Base-by-base conservation (phyloP, 2,113 vertebrate genomes). In the Nannobrachium achirus region DNA sequence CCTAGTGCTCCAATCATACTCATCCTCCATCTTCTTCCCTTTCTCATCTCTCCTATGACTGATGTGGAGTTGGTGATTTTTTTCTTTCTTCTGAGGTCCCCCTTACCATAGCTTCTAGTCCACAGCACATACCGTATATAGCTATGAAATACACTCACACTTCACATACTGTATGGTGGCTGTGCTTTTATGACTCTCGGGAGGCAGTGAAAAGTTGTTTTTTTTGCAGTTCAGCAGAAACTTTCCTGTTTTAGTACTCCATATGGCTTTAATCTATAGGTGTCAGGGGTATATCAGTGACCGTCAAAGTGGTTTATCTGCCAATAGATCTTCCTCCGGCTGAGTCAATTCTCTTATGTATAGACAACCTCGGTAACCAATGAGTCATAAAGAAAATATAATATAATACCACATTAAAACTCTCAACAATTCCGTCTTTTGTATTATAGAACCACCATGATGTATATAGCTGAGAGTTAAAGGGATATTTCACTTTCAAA, bases 191-290 rank as follows among this genome's bases (percentile, higher is more conserved):
- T 25, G 45, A 76, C 64, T 75, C 80, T 59, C 69, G 38, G 7
- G 61, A 60, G 73, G 40, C 9, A 39, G 46, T 16, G 39, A 63
- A 71, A 80, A 75, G 73, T 71, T 69, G 49, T 18, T 66, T 80
- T n/a, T 66, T 80, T 73, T 75, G 78, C 70, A 66, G 70, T 68
- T 82, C 75, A 73, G 83, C 80, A 84, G 63, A 82, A 85, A 76
- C 63, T 44, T 75, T 42, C 46, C 40, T 14, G 6, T 51, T 83
- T 87, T 75, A 85, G 55, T 48, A 18, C 73, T 18, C 44, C 10
- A 11, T 60, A 58, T 64, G 68, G 51, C 73, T 75, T 71, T 66
- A 69, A 70, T 66, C 71, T 73, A 51, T 65, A 56, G 57, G 71
- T 46, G 45, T 14, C 14, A 13, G 48, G 15, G 14, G 57, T 50